Evolutionary conservation across 1,140 invertebrate genomes (phyloP), one percentile per base, ranked within the genome.

Genomic region (Saccostrea cuccullata): DNA sequence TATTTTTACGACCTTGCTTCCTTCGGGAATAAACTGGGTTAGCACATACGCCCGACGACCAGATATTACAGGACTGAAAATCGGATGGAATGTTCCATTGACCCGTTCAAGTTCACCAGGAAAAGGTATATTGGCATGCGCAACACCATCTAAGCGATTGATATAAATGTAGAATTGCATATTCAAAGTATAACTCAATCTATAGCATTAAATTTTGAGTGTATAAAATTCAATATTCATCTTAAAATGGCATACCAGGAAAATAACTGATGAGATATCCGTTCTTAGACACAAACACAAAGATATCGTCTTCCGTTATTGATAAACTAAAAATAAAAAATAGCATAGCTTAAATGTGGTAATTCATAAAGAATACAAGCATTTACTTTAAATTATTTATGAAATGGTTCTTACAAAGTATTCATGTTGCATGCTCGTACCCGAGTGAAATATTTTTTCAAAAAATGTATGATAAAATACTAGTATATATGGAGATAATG

Each of bases 51-150:
- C 87, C 13, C 92, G 85, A 30, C 88, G 89, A 30, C 90, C 90
- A 55, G 73, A 88, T 56, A 92, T 87, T 20, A 92, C 90, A 12
- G 92, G 91, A 30, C 88, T 86, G 1, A 90, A 89, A 2, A 90
- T 83, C 0, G 92, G 92, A 2, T 89, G 47, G 83, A 92, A 92
- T 15, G 90, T 92, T 8, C 92, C 92, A 84, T 91, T 91, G 20
- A 85, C 58, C 6, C 87, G 56, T 23, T 91, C 85, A 9, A 91
- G 85, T 26, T 55, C 86, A 2, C 88, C 91, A 2, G 56, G 90
- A 11, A 92, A 55, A 12, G 55, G 55, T 26, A 90, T 55, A 12
- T 67, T 86, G 8, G 91, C 91, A 67, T 89, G 60, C 1, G 88
- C 87, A 17, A 89, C 89, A 17, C 91, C 91, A 77, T 92, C 91